phyloP scores from a whole-genome alignment of 2,888 invertebrate species.

The Troglohyphantes excavatus region DNA sequence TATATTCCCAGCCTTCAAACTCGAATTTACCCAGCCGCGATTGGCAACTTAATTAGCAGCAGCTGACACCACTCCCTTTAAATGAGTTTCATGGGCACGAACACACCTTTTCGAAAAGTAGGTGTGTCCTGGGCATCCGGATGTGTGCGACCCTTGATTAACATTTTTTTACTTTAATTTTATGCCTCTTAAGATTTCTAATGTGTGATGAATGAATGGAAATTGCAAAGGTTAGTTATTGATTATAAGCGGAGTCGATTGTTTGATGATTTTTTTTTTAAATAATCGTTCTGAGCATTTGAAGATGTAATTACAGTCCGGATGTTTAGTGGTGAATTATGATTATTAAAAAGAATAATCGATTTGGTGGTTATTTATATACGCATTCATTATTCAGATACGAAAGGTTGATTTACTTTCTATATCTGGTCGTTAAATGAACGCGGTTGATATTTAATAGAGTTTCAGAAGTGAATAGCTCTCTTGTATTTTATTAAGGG shows the following conservation, averaged over 20 bases:
- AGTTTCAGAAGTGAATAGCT: no score
- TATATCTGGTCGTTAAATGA: no score
- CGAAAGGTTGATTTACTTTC: no score
- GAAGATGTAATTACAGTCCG: neutral
- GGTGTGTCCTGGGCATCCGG: slow-evolving; percentile 2
- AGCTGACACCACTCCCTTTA: slow-evolving; percentile 59
- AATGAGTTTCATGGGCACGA: slow-evolving; percentile 5
- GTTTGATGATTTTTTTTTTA: neutral
- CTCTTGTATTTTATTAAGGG: no score
- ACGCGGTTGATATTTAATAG: no score
- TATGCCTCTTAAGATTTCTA: neutral
- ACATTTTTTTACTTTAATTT: slow-evolving; percentile 1
- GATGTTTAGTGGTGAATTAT: neutral
- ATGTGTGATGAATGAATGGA: slow-evolving; percentile 1
- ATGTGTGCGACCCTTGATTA: neutral
- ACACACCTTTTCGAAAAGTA: slow-evolving; percentile 34
- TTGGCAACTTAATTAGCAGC: slow-evolving; percentile 73
- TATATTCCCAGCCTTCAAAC: slow-evolving; percentile 33
- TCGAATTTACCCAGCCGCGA: neutral
- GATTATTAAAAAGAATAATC: slow-evolving; percentile 9
- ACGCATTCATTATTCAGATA: no score
- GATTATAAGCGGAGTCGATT: neutral
- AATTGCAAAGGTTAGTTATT: slow-evolving; percentile 6
- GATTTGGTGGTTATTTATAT: neutral
- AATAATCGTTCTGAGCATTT: neutral